Evolutionary conservation across 2,888 invertebrate species (phyloP).

Genomic region (Agrotis clavis): DNA sequence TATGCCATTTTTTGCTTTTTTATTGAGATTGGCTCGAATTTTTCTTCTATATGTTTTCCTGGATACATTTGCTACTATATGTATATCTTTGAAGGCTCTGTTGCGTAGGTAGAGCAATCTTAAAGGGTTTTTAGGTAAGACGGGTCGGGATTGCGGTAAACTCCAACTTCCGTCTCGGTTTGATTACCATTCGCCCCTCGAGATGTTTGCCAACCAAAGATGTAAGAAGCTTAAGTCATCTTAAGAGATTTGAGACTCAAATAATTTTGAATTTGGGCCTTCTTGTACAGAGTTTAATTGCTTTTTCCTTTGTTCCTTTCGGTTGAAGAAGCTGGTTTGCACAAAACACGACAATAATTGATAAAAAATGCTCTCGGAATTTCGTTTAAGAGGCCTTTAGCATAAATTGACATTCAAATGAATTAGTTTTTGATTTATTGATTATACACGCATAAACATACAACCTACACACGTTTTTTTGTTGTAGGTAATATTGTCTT

Average conservation of each 20-base stretch:
- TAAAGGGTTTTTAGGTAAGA: slow-evolving; percentile 85
- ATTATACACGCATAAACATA: neutral
- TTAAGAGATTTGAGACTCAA: slow-evolving; percentile 64
- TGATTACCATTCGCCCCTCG: slow-evolving; percentile 86
- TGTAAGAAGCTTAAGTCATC: slow-evolving; percentile 71
- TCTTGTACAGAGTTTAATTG: slow-evolving; percentile 59
- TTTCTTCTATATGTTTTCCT: slow-evolving; percentile 2
- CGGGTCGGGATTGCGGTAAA: slow-evolving; percentile 81
- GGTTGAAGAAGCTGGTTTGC: slow-evolving; percentile 4
- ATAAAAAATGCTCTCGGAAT: neutral
- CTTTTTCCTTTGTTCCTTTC: slow-evolving; percentile 45
- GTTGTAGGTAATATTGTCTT: slow-evolving; percentile 1
- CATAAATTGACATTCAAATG: slow-evolving; percentile 41
- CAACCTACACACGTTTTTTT: slow-evolving; percentile 14
- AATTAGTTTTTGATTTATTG: slow-evolving; percentile 36
- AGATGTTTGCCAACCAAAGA: slow-evolving; percentile 77
- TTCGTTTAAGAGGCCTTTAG: slow-evolving; percentile 25
- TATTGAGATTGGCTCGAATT: slow-evolving; percentile 7
- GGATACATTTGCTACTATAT: slow-evolving; percentile 6
- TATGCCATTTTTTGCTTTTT: slow-evolving; percentile 10
- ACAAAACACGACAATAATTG: slow-evolving; percentile 5
- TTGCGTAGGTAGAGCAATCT: slow-evolving; percentile 73
- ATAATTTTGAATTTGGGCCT: slow-evolving; percentile 63
- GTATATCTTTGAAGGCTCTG: slow-evolving; percentile 39
- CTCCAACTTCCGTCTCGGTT: slow-evolving; percentile 78